Evolutionary conservation across 2,797 vertebrate genomes (phyloP).

Genomic region (Hyperoplus lanceolatus): DNA sequence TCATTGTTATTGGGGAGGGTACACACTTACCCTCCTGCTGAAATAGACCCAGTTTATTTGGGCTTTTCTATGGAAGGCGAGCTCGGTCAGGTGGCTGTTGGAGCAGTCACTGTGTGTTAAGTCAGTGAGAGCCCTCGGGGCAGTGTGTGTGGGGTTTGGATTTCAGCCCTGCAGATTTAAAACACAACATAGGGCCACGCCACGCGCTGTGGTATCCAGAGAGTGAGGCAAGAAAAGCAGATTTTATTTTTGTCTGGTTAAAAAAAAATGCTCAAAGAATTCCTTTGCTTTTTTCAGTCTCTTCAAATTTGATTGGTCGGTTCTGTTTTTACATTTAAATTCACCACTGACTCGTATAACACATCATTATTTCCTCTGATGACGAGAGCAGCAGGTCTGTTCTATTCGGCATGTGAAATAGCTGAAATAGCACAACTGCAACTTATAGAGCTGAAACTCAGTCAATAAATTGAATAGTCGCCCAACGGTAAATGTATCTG

Average conservation of each 20-base stretch:
- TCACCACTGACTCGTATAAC: not conserved
- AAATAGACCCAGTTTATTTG: conserved; percentile 32
- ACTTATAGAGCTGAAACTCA: not conserved
- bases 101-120: conserved; percentile 36
- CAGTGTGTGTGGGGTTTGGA: conserved; percentile 7
- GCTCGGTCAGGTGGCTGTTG: conserved; percentile 34
- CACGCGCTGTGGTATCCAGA: not conserved
- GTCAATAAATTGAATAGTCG: not conserved
- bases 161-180: conserved; percentile 28
- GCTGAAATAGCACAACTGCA: no score
- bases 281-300: not conserved
- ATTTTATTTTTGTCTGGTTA: conserved; percentile 1
- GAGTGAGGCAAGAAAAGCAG: not conserved
- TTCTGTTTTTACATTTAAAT: not conserved
- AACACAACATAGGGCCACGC: not conserved
- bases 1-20: conserved; percentile 6
- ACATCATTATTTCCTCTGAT: conserved; percentile 1
- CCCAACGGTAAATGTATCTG: not conserved
- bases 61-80: conserved; percentile 3
- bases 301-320: not conserved
- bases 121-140: conserved; percentile 19
- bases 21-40: conserved; percentile 4
- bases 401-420: not conserved
- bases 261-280: not conserved
- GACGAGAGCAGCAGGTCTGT: not conserved